Base-by-base conservation (phyloP, 2,797 vertebrate species). In the Sebastes melanostomus region DNA sequence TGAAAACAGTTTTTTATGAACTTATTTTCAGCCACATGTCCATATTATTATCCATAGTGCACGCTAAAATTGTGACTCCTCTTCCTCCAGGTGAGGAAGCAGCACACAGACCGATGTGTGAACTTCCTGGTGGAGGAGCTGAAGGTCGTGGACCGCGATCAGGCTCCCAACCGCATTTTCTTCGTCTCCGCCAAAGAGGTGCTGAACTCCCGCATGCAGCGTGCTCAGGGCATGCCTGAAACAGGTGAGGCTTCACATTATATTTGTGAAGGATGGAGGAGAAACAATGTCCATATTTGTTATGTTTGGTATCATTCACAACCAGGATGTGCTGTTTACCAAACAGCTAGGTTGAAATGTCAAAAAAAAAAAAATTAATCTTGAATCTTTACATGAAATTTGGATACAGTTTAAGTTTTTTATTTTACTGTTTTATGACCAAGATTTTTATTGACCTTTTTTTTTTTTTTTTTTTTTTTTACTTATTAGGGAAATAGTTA, bases 181-280 rank as follows among this genome's bases (percentile, higher is more conserved):
- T 99, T 99, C 67, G 96, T 99, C 74, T 99, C 98, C 3, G 98
- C 98, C 62, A 99, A 99, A 86, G 98, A 99, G 91, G 98, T 99
- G 88, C 96, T 99, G 46, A 98, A 96, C 90, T 98, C 98, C 32
- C 96, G 98, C 72, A 99, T 97, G 95, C 98, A 99, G 58, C 97
- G 96, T 65, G 97, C 97, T 4, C 98, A 99, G 93, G 98, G 98
- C 70, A 98, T 99, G 98, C 98, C 98, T 8, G 98, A 99, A 93
- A 89, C 93, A 55, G 98, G 98, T 99, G 93, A 91, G 96, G 93
- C 81, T 58, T 69, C 12, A 55, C 73, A 29, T 75, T 68, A 10
- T 24, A n/a, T 62, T 25, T 24, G 30, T 62, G 46, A 8, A 76
- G 16, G 36, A 30, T 58, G 22, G 34, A 59, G n/a, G 60, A 61